A percentile compares a stretch with the other conserved stretches of the same genome.
These are phyloP conservation scores for Leptopilina myrica DNA, from an alignment of 2,888 invertebrate species.

Conservation along the genomic window DNA sequence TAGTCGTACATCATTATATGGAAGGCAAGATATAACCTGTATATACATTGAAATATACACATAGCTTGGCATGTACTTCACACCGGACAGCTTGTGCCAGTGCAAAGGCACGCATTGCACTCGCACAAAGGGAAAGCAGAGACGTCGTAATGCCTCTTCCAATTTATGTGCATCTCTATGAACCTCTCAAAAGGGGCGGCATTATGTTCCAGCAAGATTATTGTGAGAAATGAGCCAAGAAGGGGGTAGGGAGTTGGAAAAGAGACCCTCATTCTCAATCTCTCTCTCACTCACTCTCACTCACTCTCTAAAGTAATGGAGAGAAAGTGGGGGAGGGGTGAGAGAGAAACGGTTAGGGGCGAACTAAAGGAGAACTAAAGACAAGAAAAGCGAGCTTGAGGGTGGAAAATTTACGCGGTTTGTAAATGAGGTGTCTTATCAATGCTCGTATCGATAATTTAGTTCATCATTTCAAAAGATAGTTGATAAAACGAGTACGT, in stretches of 20 bases:
- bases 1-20: conserved; percentile 4
- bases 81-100: conserved; percentile 30
- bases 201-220: conserved; percentile 38
- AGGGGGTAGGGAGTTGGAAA: conserved; percentile 6
- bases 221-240: conserved; percentile 35
- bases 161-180: conserved; percentile 56
- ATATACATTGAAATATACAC: conserved; percentile 14
- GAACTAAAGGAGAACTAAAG: neutral
- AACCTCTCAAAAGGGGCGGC: conserved; percentile 37
- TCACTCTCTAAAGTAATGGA: too few relatives aligned
- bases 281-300: neutral
- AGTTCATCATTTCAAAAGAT: too few relatives aligned
- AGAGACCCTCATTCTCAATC: neutral
- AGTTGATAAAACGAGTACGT: too few relatives aligned
- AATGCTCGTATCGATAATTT: too few relatives aligned
- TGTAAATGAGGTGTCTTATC: too few relatives aligned
- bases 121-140: conserved; percentile 22
- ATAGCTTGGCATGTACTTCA: neutral
- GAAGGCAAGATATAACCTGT: conserved; percentile 6
- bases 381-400: neutral
- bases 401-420: too few relatives aligned
- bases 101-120: conserved; percentile 19
- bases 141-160: conserved; percentile 55
- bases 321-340: too few relatives aligned
- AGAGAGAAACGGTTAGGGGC: too few relatives aligned